Evolutionary conservation across 1,140 invertebrate species (phyloP).

Genomic region (Mactra quadrangularis): DNA sequence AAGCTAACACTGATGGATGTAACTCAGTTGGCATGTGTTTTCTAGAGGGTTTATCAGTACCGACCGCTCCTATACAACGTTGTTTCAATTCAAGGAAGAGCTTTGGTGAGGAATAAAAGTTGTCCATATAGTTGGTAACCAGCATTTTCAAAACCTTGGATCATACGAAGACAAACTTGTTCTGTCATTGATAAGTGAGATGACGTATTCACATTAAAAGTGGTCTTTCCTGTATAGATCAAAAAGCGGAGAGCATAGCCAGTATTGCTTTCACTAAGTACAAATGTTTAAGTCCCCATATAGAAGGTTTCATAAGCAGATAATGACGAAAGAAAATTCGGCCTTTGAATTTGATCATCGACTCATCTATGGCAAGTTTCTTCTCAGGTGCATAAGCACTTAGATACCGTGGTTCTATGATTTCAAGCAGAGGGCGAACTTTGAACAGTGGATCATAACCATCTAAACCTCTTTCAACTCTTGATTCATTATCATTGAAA

Average conservation of each 20-base stretch:
- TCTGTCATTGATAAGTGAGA: constrained; percentile 30
- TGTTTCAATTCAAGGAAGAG: constrained; percentile 28
- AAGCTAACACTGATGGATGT: background rate
- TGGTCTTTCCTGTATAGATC: constrained; percentile 28
- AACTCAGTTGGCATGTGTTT: constrained; percentile 26
- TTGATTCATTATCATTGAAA: constrained; percentile 12
- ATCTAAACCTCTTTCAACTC: background rate
- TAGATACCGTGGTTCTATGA: background rate
- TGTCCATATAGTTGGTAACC: constrained; percentile 33
- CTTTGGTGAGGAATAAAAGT: constrained; percentile 31
- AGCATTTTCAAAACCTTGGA: constrained; percentile 17
- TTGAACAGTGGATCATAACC: constrained; percentile 21
- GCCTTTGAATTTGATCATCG: constrained; percentile 27
- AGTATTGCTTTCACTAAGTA: constrained; percentile 18
- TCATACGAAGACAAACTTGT: background rate
- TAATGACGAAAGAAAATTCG: constrained; percentile 29
- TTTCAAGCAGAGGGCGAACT: background rate
- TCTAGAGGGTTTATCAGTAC: constrained; percentile 46
- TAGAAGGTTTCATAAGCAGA: constrained; percentile 13
- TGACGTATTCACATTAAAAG: background rate
- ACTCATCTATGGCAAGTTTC: constrained; percentile 26
- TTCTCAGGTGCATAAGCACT: constrained; percentile 18
- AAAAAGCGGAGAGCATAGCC: constrained; percentile 10
- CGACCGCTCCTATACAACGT: constrained; percentile 46
- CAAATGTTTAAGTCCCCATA: constrained; percentile 38